Evolutionary conservation across 2,888 invertebrate species (phyloP), one percentile per base, ranked within the genome.

Genomic region (Melanotus villosus): DNA sequence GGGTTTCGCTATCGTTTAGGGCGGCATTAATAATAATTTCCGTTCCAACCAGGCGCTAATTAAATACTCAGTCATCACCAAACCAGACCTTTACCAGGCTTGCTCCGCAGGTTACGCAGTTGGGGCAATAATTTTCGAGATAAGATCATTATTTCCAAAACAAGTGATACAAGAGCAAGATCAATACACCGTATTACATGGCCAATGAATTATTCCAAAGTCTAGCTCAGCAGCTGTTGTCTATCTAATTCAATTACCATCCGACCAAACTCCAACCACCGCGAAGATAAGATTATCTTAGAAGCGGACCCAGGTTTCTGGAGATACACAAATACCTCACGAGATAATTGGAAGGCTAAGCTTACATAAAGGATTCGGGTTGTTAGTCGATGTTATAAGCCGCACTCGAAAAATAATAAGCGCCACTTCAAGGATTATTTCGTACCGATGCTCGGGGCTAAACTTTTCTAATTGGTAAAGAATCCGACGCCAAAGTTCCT

Each of bases 211-310:
- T 57, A 66, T 66, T 66, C 52, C 52, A 23, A 66, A 60, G 36
- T 52, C 59, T 58, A 66, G 59, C 66, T 66, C 59, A 59, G 59
- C 59, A 65, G 58, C 57, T 65, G 65, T 65, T 65, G 65, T 65
- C 54, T 66, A 50, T 66, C 66, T 66, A 66, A 66, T 66, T 66
- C 66, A 66, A 66, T 66, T 66, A 66, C 66, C 66, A 66, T 60
- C 60, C 59, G 50, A 66, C 66, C 66, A 66, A 58, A 57, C 45
- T 65, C 57, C 26, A 65, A 65, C 65, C 65, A 65, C 65, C 58
- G 26, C 65, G 26, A 58, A 59, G 66, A 66, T 66, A 66, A 66
- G 66, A 66, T 66, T 60, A 66, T 59, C 59, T 57, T 66, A 59
- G 32, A 52, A 52, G 65, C 65, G 34, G 41, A 52, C 34, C 66